A percentile compares a stretch with the other conserved stretches of the same genome.
These are phyloP conservation scores for Ichneumoninae sp. DNA, from an alignment of 2,888 invertebrate genomes.

Conservation along the genomic window DNA sequence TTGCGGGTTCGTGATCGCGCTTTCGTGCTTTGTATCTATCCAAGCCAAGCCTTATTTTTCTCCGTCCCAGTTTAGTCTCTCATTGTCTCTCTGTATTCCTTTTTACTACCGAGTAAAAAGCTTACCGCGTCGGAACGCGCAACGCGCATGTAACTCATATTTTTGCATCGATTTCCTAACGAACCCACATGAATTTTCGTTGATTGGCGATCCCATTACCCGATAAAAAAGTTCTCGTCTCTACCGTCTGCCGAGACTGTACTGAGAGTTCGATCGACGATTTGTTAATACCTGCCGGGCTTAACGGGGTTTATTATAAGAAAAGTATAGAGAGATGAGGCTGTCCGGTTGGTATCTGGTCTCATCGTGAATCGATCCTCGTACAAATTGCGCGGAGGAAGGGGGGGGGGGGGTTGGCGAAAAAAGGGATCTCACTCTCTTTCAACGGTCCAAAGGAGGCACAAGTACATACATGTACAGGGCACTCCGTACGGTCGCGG, in stretches of 20 bases:
- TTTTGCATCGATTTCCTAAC: conserved; percentile 46
- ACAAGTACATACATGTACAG: conserved; percentile 41
- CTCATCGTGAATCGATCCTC: conserved; percentile 67
- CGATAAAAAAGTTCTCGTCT: conserved; percentile 48
- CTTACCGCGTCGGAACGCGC: conserved; percentile 1
- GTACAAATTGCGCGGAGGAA: conserved; percentile 66
- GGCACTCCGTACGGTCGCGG: conserved; percentile 18
- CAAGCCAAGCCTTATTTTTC: conserved; percentile 19
- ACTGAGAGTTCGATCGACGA: conserved; percentile 41
- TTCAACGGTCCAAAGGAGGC: conserved; percentile 44
- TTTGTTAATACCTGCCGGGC: conserved; percentile 64
- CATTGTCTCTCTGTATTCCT: conserved; percentile 38
- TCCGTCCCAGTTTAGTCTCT: conserved; percentile 29
- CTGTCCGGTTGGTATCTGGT: conserved; percentile 38
- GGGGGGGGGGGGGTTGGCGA: conserved; percentile 5
- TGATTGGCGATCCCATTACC: conserved; percentile 56
- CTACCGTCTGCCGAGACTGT: conserved; percentile 24
- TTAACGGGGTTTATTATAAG: conserved; percentile 63
- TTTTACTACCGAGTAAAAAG: conserved; percentile 33
- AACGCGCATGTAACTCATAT: conserved; percentile 3
- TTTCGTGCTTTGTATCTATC: conserved; percentile 27
- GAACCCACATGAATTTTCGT: neutral
- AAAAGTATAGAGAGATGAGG: conserved; percentile 53
- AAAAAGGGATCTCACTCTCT: conserved; percentile 43
- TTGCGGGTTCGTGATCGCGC: conserved; percentile 17